Evolutionary conservation across 2,888 invertebrate species (phyloP).

Genomic region (Papilio gigon): DNA sequence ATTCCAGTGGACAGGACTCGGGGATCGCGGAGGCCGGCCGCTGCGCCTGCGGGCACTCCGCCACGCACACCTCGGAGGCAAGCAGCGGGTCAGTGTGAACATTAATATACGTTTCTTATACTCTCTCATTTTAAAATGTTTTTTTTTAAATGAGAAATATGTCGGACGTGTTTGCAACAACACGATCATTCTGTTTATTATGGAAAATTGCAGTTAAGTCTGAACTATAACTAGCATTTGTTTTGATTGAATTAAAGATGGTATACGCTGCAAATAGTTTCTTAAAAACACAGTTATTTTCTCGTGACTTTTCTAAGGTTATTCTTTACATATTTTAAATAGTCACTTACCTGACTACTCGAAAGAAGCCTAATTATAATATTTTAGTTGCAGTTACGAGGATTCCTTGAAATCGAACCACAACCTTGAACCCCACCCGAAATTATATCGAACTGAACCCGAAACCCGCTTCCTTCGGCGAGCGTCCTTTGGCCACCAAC

Average conservation of each 20-base stretch:
- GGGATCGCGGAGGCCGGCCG: constrained; percentile 84
- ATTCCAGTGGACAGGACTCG: constrained; percentile 92
- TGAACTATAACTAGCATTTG: too few relatives aligned
- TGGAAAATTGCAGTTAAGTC: too few relatives aligned
- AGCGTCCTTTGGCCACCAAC: constrained; percentile 73
- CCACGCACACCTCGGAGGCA: constrained; percentile 85
- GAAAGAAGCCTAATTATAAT: constrained; percentile 28
- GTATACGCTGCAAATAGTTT: too few relatives aligned
- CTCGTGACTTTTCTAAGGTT: not conserved
- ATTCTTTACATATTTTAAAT: not conserved
- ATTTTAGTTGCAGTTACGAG: constrained; percentile 87
- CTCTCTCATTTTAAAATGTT: too few relatives aligned
- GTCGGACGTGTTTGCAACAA: too few relatives aligned
- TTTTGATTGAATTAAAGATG: too few relatives aligned
- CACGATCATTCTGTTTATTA: too few relatives aligned
- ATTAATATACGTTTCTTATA: not conserved
- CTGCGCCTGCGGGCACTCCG: constrained; percentile 86
- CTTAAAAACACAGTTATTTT: not conserved
- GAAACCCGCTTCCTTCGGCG: constrained; percentile 66
- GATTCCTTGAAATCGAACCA: constrained; percentile 88
- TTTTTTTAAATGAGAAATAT: too few relatives aligned
- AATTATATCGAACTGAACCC: constrained; percentile 56
- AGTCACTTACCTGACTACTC: not conserved
- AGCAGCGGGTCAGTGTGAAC: constrained; percentile 84
- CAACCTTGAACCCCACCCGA: constrained; percentile 64